Percentiles rank a stretch among this genome's conserved stretches.
Evolutionary conservation across 2,888 invertebrate species (phyloP).

Genomic region (Scaptomyza parva): DNA sequence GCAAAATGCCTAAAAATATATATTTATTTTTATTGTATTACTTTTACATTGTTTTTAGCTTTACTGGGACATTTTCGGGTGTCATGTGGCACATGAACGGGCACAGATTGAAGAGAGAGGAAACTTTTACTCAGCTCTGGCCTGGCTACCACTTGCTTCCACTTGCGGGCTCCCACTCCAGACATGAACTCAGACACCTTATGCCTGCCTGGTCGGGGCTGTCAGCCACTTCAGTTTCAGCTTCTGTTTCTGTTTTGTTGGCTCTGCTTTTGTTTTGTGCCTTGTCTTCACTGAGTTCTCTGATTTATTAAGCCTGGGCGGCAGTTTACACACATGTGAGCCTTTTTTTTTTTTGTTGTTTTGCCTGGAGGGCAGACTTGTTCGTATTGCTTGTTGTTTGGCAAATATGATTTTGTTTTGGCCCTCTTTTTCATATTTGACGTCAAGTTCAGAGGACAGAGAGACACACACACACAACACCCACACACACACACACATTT

Average conservation of each 20-base stretch:
- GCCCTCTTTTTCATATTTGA: slow-evolving; percentile 44
- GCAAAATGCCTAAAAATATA: slow-evolving; percentile 1
- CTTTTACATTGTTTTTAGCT: slow-evolving; percentile 8
- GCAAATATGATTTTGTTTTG: slow-evolving; percentile 65
- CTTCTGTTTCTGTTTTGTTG: neutral
- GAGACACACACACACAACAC: neutral
- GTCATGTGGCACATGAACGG: slow-evolving; percentile 9
- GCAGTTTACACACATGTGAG: slow-evolving; percentile 7
- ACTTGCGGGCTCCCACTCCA: neutral
- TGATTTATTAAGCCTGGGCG: slow-evolving; percentile 11
- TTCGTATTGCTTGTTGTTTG: slow-evolving; percentile 48
- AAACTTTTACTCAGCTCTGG: slow-evolving; percentile 3
- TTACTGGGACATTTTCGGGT: neutral
- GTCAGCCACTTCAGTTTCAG: slow-evolving; percentile 11
- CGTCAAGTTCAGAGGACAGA: slow-evolving; percentile 54
- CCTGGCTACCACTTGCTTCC: neutral
- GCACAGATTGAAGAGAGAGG: neutral
- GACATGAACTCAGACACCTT: slow-evolving; percentile 13
- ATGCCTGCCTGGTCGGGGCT: slow-evolving; percentile 8
- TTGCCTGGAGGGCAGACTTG: slow-evolving; percentile 20
- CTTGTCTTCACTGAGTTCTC: slow-evolving; percentile 3
- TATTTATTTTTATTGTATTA: slow-evolving; percentile 10
- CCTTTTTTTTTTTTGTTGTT: slow-evolving; percentile 10
- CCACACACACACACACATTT: slow-evolving; percentile 10
- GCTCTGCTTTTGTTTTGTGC: neutral